Evolutionary conservation across 2,888 invertebrate species (phyloP), one percentile per base, ranked within the genome.

Genomic region (Diarsia rubi): DNA sequence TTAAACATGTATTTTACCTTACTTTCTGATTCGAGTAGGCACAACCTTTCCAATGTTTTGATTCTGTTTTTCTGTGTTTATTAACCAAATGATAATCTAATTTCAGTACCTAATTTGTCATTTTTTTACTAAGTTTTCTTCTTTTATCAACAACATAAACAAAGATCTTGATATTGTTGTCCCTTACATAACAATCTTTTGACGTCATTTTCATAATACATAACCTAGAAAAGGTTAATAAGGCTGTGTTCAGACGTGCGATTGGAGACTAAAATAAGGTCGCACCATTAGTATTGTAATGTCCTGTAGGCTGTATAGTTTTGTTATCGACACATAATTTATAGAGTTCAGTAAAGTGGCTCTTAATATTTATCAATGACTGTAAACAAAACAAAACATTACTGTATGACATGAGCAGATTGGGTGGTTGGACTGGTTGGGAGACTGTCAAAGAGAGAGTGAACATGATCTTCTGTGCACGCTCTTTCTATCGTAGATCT

Each of bases 101-200:
- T 68, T 79, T 65, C 19, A 68, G 11, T 54, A n/a, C n/a, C n/a
- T n/a, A 31, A 57, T 27, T 52, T 19, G n/a, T 52, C 49, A 66
- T 24, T 66, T 70, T n/a, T 66, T 70, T 65, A n/a, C 68, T 60
- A 31, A 57, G 31, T 49, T 63, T 68, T 59, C 37, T 65, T 69
- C 24, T 79, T 78, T 69, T 73, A 83, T 72, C 57, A 77, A 73
- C 69, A 88, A 88, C 72, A 86, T 86, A 84, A 88, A 88, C 82
- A 84, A 73, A 82, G 79, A 86, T 86, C 87, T 91, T 91, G 89
- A 89, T 92, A 86, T 92, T 94, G 90, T 93, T 94, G 90, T 92
- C 84, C 91, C 95, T 96, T 96, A 96, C 94, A 96, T 96, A 96
- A 96, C 94, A 92, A 76, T 90, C 90, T 86, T 82, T 82, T 85